Conservation (phyloP, 2,888 invertebrate genomes). For the Apamea epomidion region DNA sequence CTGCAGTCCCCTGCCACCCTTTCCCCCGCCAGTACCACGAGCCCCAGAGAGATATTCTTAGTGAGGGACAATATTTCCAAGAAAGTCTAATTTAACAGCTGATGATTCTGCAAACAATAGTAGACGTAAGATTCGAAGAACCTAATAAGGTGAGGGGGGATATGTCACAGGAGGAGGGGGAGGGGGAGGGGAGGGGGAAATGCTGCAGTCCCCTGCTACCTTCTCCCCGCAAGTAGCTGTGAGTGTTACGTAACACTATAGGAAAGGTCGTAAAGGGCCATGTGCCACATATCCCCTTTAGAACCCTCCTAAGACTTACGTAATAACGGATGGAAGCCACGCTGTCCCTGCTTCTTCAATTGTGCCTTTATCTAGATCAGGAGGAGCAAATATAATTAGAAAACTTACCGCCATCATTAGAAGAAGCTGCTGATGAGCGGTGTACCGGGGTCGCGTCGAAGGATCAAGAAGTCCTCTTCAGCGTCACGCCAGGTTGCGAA, state of each 20-base stretch:
- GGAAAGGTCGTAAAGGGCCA: not conserved
- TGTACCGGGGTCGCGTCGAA: not conserved
- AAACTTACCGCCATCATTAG: slow-evolving; percentile 14
- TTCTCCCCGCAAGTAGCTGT: not conserved
- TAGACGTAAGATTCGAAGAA: not conserved
- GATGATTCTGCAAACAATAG: not conserved
- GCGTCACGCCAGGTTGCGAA: not conserved
- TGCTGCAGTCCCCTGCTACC: no score
- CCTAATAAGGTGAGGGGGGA: not conserved
- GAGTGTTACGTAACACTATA: slow-evolving; percentile 2
- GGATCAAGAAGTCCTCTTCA: no score
- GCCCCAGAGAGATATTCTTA: not conserved
- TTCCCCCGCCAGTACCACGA: no score
- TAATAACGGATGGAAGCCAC: not conserved
- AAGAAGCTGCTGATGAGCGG: slow-evolving; percentile 16
- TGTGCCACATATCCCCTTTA: not conserved
- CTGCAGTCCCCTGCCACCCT: not conserved
- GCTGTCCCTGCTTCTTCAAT: not conserved
- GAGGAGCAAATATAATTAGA: not conserved
- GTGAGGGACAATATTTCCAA: not conserved
- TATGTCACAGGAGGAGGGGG: not conserved
- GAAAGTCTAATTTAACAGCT: not conserved
- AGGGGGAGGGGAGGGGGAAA: not conserved
- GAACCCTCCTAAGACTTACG: not conserved
- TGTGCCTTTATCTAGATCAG: not conserved